phyloP scores from a whole-genome alignment of 2,797 vertebrate genomes.

The Morus bassanus region DNA sequence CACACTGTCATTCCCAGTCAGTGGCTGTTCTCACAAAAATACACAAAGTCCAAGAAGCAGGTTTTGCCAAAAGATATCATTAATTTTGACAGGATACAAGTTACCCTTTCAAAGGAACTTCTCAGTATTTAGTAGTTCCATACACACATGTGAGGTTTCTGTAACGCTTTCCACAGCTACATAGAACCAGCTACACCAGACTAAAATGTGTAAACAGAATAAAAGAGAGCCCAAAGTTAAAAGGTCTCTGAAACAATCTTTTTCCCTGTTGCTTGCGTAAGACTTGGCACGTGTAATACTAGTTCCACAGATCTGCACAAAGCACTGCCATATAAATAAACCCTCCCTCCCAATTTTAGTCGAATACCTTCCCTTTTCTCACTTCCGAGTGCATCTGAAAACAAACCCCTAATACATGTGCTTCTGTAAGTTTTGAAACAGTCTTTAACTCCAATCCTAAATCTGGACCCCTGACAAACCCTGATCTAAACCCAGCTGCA shows the following conservation, averaged over 20 bases:
- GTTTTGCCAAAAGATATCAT: not conserved
- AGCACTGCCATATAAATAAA: not conserved
- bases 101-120: not conserved
- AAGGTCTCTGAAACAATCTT: not conserved
- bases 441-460: not conserved
- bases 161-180: not conserved
- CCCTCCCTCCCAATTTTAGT: not conserved
- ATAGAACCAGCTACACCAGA: not conserved
- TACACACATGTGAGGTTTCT: accelerated
- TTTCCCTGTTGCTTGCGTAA: not conserved
- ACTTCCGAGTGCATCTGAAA: not conserved
- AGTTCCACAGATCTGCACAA: not conserved
- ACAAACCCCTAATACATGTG: not conserved
- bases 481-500: not conserved
- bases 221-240: not conserved
- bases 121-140: not conserved
- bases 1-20: not conserved
- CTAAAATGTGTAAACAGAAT: not conserved
- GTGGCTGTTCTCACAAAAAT: not conserved
- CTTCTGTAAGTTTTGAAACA: not conserved
- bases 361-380: not conserved
- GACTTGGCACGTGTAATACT: not conserved
- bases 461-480: not conserved
- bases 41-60: not conserved
- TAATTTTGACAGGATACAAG: not conserved